Conservation (phyloP, 2,797 vertebrate genomes). For the Falco novaeseelandiae region DNA sequence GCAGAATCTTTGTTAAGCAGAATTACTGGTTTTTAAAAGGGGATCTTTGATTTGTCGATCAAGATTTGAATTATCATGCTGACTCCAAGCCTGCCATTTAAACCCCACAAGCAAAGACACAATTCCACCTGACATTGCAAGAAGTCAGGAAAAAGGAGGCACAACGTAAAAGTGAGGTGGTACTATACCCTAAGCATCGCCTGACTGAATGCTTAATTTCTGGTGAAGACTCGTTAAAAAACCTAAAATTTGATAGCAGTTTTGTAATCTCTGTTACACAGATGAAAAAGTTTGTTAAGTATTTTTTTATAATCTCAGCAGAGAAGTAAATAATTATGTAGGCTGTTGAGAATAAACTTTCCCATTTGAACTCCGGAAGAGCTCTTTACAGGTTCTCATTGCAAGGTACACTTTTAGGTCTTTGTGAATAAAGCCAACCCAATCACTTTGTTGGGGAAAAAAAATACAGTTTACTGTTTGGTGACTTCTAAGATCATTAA, state of each 20-base stretch:
- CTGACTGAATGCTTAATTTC: not conserved
- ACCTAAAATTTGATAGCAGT: not conserved
- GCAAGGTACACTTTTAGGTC: not conserved
- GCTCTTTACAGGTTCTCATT: not conserved
- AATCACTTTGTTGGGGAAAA: not conserved
- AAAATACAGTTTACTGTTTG: not conserved
- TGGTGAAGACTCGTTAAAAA: not conserved
- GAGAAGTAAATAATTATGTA: not conserved
- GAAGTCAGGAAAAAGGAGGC: not conserved
- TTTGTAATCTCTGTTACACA: not conserved
- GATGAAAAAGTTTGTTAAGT: not conserved
- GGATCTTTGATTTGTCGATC: not conserved
- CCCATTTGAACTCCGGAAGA: not conserved
- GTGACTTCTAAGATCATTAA: not conserved
- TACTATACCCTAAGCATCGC: not conserved
- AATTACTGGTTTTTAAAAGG: not conserved
- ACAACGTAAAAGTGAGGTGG: not conserved
- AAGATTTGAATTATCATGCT: not conserved
- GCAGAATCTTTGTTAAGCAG: not conserved
- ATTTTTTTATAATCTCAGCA: not conserved
- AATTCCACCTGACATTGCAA: not conserved
- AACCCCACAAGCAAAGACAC: not conserved
- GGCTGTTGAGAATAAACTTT: not conserved
- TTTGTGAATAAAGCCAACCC: not conserved
- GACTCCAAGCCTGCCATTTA: not conserved